Evolutionary conservation across 2,888 invertebrate species (phyloP), one percentile per base, ranked within the genome.

Genomic region (Choreutis nemorana): DNA sequence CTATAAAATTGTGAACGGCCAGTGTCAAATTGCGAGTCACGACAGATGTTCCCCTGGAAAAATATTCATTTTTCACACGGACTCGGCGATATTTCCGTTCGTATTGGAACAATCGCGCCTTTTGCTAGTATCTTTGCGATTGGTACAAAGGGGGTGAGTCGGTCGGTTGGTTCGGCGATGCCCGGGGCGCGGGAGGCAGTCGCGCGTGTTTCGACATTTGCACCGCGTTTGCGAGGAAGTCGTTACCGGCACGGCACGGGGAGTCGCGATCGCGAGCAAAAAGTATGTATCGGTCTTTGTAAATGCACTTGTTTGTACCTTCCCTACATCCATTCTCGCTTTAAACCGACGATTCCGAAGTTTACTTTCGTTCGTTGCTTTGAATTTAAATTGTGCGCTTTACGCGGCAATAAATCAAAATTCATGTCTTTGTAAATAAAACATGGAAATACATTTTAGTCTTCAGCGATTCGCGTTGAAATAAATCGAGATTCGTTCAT

Each of bases 61-160:
- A 59, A 58, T 56, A 57, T 63, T 54, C 56, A 59, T 57, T 62
- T 67, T 67, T 59, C 55, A 53, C 46, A 50, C 48, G 50, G 39
- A 31, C 44, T 24, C 13, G 40, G 50, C 53, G 57, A 61, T 59
- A 59, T 65, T 66, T 60, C 57, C 57, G 62, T 60, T 65, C 62
- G 62, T 57, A 60, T 62, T 53, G 50, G 54, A 55, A 62, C 64
- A 67, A 66, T 66, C 54, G 61, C 44, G 39, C 53, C 48, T 62
- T 64, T 60, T 53, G 48, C 47, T 49, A 50, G 49, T 55, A 33
- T 45, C 42, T 39, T 39, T 46, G 44, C 45, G 43, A 33, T 42
- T 36, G 39, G 45, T 40, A 56, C 55, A 61, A 58, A 61, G 50
- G 48, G 42, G 38, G 37, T 41, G 47, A 39, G 45, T 46, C 42